Percentiles rank a stretch among this genome's conserved stretches.
Conservation (phyloP, 2,888 invertebrate species). For the Ganaspis brasiliensis region DNA sequence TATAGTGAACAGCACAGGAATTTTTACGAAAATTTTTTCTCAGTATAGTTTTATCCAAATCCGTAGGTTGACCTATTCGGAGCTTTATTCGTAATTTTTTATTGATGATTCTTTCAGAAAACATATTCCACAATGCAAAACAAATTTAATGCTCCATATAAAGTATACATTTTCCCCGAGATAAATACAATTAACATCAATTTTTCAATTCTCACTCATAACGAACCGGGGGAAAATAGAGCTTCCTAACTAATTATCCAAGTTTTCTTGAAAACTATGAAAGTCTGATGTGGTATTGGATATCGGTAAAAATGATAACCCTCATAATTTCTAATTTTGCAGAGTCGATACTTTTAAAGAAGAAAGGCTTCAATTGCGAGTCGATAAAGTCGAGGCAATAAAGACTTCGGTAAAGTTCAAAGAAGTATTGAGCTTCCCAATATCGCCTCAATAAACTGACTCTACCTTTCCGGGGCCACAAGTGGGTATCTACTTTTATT, state of each 20-base stretch:
- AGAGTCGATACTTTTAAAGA: slow-evolving; percentile 21
- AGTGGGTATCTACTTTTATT: slow-evolving; percentile 43
- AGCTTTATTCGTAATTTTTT: too few species aligned
- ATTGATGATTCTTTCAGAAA: too few species aligned
- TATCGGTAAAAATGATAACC: slow-evolving; percentile 17
- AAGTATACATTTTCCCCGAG: too few species aligned
- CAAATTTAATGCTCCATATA: too few species aligned
- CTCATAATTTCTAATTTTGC: slow-evolving; percentile 35
- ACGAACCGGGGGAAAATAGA: too few species aligned
- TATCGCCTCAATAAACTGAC: slow-evolving; percentile 40
- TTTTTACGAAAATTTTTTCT: too few species aligned
- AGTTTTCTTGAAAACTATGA: neutral
- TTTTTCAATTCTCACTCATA: too few species aligned
- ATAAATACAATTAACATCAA: too few species aligned
- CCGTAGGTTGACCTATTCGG: too few species aligned
- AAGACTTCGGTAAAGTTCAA: slow-evolving; percentile 39
- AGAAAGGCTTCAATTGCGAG: slow-evolving; percentile 17
- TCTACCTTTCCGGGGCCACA: slow-evolving; percentile 36
- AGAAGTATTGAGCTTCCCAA: slow-evolving; percentile 43
- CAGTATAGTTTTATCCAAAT: too few species aligned
- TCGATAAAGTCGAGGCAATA: slow-evolving; percentile 40
- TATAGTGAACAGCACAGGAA: too few species aligned
- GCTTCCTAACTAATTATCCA: neutral
- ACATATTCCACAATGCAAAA: too few species aligned
- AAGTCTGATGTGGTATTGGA: neutral